phyloP scores from a whole-genome alignment of 2,797 vertebrate species.

The Argya squamiceps region DNA sequence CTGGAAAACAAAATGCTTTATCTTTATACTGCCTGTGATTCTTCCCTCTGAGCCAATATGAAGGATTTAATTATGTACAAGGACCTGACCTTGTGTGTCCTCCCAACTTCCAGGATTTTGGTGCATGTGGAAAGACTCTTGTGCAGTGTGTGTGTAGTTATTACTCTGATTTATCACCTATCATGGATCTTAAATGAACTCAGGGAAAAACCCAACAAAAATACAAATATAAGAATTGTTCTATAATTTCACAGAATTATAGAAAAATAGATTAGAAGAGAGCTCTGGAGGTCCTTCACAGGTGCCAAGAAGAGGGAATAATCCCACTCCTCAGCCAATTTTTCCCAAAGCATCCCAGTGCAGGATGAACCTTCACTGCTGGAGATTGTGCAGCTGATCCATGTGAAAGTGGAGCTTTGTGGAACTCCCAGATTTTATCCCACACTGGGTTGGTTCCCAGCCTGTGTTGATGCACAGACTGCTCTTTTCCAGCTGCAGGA shows the following conservation, averaged over 20 bases:
- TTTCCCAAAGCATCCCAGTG: neutral
- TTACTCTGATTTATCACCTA: neutral
- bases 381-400: neutral
- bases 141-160: neutral
- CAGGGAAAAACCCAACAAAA: neutral
- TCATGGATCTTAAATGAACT: neutral
- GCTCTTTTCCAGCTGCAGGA: neutral
- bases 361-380: fast-evolving
- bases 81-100: neutral
- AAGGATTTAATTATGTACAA: neutral
- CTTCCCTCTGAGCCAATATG: neutral
- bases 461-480: neutral
- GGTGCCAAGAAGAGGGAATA: neutral
- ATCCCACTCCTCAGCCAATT: neutral
- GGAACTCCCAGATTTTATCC: neutral
- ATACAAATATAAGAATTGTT: neutral
- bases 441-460: neutral
- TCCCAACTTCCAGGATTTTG: neutral
- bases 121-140: neutral
- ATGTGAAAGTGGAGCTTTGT: neutral
- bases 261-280: neutral
- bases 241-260: neutral
- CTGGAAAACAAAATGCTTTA: neutral
- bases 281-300: neutral
- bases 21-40: neutral